Evolutionary conservation across 2,797 vertebrate species (phyloP).

Genomic region (Picus viridis): DNA sequence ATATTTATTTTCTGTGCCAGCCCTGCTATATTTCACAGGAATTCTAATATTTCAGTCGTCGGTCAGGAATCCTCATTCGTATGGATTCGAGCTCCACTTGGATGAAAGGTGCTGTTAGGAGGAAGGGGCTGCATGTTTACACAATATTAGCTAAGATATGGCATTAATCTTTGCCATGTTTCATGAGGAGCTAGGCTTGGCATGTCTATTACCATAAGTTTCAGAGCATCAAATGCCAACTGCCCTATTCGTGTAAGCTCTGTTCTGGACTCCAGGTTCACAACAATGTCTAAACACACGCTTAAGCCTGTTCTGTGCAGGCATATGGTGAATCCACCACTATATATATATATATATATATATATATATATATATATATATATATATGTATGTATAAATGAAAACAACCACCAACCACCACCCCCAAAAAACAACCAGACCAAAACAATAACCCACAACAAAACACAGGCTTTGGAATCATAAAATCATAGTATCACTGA

Average conservation of each 20-base stretch:
- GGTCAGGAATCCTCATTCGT: background rate
- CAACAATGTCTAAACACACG: background rate
- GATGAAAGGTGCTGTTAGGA: background rate
- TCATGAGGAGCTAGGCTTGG: background rate
- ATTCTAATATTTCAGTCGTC: slow-evolving; percentile 45
- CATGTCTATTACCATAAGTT: background rate
- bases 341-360: background rate
- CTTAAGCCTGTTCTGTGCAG: background rate
- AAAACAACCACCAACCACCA: too few species aligned
- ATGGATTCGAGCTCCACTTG: slow-evolving; percentile 2
- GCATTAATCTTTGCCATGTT: background rate
- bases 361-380: background rate
- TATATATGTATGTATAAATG: background rate
- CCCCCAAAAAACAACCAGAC: too few species aligned
- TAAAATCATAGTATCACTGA: background rate
- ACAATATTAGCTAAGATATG: background rate
- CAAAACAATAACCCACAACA: too few species aligned
- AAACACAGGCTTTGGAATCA: background rate
- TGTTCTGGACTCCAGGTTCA: background rate
- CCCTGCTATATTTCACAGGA: slow-evolving; percentile 39
- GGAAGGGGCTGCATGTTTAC: background rate
- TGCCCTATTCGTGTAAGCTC: background rate
- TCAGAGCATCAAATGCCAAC: background rate
- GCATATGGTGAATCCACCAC: background rate
- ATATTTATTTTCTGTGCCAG: slow-evolving; percentile 38